A percentile compares a stretch with the other conserved stretches of the same genome.
phyloP scores from a whole-genome alignment of 2,888 invertebrate species.

The Netelia melanura region DNA sequence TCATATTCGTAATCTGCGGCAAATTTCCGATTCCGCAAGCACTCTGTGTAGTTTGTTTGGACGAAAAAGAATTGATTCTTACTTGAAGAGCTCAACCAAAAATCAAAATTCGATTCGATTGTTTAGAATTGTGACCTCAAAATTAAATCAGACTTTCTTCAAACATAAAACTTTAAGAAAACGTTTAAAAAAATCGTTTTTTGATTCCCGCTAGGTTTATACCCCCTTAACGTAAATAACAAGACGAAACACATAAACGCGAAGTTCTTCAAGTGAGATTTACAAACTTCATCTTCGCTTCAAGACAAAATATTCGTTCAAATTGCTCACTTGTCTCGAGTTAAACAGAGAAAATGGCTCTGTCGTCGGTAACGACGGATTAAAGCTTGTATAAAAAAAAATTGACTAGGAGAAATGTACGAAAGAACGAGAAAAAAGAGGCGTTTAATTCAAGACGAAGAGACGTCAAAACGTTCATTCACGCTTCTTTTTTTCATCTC shows the following conservation, averaged over 20 bases:
- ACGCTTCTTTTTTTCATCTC: constrained; percentile 60
- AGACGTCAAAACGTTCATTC: constrained; percentile 62
- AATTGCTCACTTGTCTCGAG: constrained; percentile 49
- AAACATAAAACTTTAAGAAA: no score
- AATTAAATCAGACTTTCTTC: no score
- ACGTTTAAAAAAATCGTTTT: no score
- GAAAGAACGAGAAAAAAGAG: constrained; percentile 35
- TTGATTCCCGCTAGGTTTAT: no score
- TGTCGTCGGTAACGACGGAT: constrained; percentile 56
- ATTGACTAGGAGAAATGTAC: neutral
- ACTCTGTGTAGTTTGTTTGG: no score
- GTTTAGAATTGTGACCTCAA: no score
- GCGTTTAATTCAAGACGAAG: constrained; percentile 35
- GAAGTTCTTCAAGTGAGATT: neutral
- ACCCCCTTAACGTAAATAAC: no score
- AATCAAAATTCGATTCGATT: no score
- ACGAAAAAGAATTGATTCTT: no score
- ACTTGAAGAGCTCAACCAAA: no score
- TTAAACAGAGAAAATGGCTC: constrained; percentile 42
- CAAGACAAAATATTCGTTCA: constrained; percentile 10
- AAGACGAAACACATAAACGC: neutral
- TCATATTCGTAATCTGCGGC: no score
- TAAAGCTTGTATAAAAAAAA: constrained; percentile 16
- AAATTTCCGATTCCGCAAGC: no score
- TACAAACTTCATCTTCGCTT: constrained; percentile 13